Evolutionary conservation across 2,888 invertebrate genomes (phyloP).

Genomic region (Labia minor): DNA sequence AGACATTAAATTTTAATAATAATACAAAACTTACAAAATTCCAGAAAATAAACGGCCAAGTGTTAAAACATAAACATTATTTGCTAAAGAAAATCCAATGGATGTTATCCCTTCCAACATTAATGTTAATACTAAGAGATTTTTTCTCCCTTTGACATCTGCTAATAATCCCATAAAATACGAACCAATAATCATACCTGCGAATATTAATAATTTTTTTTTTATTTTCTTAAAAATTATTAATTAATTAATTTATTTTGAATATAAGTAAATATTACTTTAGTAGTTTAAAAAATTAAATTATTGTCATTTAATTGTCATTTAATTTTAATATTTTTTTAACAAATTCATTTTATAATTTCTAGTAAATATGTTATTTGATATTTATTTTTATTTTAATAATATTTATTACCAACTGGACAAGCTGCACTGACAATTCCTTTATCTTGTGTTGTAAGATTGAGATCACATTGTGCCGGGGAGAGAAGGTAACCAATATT

Average conservation of each 20-base stretch:
- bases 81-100: not conserved
- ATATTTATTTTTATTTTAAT: too few species aligned
- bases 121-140: not conserved
- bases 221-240: too few species aligned
- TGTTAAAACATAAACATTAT: not conserved
- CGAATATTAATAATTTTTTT: too few species aligned
- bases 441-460: slow-evolving; percentile 48
- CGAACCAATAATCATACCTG: not conserved
- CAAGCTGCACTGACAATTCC: slow-evolving; percentile 54
- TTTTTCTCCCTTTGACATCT: not conserved
- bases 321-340: too few species aligned
- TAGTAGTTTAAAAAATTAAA: too few species aligned
- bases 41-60: not conserved
- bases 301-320: too few species aligned
- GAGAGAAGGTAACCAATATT: slow-evolving; percentile 40
- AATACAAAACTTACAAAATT: too few species aligned
- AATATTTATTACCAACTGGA: slow-evolving; percentile 52
- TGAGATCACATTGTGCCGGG: slow-evolving; percentile 55
- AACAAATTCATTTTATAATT: too few species aligned
- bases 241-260: too few species aligned
- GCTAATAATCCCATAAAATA: not conserved
- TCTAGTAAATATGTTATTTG: too few species aligned
- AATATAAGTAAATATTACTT: too few species aligned
- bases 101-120: not conserved
- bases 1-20: too few species aligned